phyloP scores from a whole-genome alignment of 2,113 vertebrate species.

The Carassius gibelio region DNA sequence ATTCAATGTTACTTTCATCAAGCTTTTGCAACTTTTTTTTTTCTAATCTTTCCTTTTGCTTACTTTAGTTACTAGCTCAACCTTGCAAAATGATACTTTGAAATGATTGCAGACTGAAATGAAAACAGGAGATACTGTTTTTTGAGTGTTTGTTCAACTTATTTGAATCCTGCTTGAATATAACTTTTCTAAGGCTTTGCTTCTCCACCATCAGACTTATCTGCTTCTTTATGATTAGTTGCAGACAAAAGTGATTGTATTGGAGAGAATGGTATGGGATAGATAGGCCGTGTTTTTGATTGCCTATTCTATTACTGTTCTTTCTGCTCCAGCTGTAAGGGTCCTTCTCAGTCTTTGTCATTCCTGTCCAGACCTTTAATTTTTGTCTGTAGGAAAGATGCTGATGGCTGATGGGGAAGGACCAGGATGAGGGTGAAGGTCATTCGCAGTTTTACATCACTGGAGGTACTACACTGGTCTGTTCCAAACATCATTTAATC shows the following conservation, averaged over 20 bases:
- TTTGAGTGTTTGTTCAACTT: not conserved
- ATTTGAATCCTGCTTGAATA: not conserved
- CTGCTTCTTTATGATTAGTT: conserved; percentile 22
- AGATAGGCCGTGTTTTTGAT: conserved; percentile 25
- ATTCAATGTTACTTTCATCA: not conserved
- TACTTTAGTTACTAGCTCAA: not conserved
- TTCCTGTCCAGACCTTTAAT: conserved; percentile 39
- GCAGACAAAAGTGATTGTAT: conserved; percentile 27
- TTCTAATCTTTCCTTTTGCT: not conserved
- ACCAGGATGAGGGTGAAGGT: conserved; percentile 5
- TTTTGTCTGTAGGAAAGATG: conserved; percentile 17
- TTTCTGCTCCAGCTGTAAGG: conserved; percentile 18
- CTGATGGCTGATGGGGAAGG: conserved; percentile 35
- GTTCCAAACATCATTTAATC: not conserved
- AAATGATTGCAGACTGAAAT: not conserved
- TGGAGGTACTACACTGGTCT: not conserved
- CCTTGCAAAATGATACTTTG: conserved; percentile 4
- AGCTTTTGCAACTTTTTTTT: not conserved
- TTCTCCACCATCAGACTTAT: conserved; percentile 23
- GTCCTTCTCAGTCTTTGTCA: conserved; percentile 32
- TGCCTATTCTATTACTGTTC: conserved; percentile 43
- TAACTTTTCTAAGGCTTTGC: not conserved
- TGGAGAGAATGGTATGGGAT: conserved; percentile 11
- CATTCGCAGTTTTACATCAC: conserved; percentile 29
- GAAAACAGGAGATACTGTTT: not conserved